Base-by-base conservation (phyloP, 1,140 invertebrate species). In the Araneus ventricosus region DNA sequence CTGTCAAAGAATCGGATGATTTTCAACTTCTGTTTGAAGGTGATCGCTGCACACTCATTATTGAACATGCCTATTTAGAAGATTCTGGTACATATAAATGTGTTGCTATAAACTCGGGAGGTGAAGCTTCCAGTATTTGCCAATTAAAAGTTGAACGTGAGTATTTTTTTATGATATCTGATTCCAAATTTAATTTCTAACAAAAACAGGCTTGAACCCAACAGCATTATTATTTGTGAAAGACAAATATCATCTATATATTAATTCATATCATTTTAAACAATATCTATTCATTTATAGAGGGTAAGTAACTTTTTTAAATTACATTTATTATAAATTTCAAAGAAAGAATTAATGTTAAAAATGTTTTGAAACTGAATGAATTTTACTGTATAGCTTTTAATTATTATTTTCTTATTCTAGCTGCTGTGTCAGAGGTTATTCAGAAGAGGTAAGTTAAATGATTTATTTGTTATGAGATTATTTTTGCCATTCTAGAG, bases 61-160 rank as follows among this genome's bases (percentile, higher is more conserved):
- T 99, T 94, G 96, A 97, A 0, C 97, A 98, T 93, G 98, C 99
- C 0, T 97, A 96, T 92, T 96, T 96, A 45, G 95, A 96, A 27
- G 99, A 99, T 95, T 97, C 97, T 70, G 99, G 99, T 14, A 96
- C 96, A 37, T 99, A 99, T 96, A 97, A 97, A 88, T 99, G 98
- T 95, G 97, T 97, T 3, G 98, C 98, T 14, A 97, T 96, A 3
- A 99, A 99, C 95, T 97, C 97, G 86, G 97, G 97, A 94, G 98
- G 98, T 0, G 97, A 98, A 94, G 97, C 96, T 97, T 97, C 97
- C 1, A 98, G 97, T 94, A 96, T 96, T 93, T 98, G 97, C 94
- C 95, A 95, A 17, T 95, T 98, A 30, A 96, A 96, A 86, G 95
- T 97, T 59, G 80, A 94, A 57, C 93, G 95, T 95, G 87, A 94